Evolutionary conservation across 2,113 vertebrate species (phyloP).

Genomic region (Vombatus ursinus): DNA sequence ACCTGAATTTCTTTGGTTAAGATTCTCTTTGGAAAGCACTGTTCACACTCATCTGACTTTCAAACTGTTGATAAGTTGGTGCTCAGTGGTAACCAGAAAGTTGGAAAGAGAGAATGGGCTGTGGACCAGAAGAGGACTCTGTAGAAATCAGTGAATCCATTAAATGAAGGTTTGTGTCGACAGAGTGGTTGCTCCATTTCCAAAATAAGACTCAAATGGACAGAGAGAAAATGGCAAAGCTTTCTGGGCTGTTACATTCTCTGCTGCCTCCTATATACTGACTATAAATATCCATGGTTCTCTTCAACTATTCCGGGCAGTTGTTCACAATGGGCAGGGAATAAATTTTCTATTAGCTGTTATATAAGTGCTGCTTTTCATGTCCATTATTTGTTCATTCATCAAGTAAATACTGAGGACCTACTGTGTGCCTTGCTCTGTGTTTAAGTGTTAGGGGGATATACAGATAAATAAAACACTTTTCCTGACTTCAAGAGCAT

Average conservation of each 20-base stretch:
- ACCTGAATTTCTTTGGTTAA: not conserved
- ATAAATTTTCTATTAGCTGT: not conserved
- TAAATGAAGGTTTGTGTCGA: not conserved
- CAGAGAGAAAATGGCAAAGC: rapidly evolving
- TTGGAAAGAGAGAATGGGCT: rapidly evolving
- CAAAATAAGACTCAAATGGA: rapidly evolving
- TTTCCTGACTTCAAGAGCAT: not conserved
- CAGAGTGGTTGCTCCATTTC: not conserved
- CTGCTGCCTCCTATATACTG: rapidly evolving
- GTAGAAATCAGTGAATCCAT: not conserved
- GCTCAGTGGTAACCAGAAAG: not conserved
- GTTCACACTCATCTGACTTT: not conserved
- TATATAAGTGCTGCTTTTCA: not conserved
- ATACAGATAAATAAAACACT: not conserved
- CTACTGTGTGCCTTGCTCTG: rapidly evolving
- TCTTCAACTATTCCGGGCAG: not conserved
- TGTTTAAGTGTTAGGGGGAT: not conserved
- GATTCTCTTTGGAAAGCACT: rapidly evolving
- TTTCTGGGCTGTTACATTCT: not conserved
- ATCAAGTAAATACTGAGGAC: not conserved
- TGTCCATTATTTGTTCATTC: not conserved
- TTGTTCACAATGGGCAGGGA: not conserved
- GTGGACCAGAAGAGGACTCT: not conserved
- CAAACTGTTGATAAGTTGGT: rapidly evolving
- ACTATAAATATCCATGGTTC: too few species aligned